Evolutionary conservation across 2,797 vertebrate genomes (phyloP).

Genomic region (Chromobotia macracanthus): DNA sequence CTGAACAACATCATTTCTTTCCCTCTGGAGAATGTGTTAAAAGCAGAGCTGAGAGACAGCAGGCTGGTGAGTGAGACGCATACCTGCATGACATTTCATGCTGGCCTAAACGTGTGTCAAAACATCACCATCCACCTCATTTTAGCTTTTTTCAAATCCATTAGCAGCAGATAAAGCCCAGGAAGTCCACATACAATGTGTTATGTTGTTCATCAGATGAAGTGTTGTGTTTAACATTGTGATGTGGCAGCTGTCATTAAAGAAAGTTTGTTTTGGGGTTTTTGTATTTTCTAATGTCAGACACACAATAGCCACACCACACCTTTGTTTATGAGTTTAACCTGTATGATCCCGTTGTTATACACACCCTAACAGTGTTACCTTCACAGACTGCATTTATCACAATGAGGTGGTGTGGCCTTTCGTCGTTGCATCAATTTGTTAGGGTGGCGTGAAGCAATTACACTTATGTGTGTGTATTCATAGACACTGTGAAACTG

Average conservation of each 20-base stretch:
- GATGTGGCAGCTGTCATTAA: background rate
- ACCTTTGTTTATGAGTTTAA: constrained; percentile 35
- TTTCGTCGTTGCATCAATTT: constrained; percentile 1
- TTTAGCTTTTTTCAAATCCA: background rate
- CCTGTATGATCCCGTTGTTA: constrained; percentile 24
- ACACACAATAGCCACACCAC: constrained; percentile 22
- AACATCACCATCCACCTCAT: background rate
- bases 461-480: background rate
- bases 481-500: background rate
- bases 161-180: background rate
- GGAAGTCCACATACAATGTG: constrained; percentile 2
- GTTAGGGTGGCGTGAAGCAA: background rate
- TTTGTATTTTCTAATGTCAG: constrained; percentile 10
- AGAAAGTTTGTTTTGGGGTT: background rate
- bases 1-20: constrained; percentile 96
- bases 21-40: constrained; percentile 92
- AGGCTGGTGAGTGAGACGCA: constrained; percentile 81
- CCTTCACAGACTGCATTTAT: background rate
- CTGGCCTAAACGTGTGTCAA: background rate
- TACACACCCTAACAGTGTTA: constrained; percentile 23
- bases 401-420: background rate
- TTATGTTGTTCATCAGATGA: background rate
- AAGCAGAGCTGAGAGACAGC: constrained; percentile 88
- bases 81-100: background rate
- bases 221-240: background rate